Base-by-base conservation (phyloP, 1,140 invertebrate species). In the Phymorhynchus buccinoides region DNA sequence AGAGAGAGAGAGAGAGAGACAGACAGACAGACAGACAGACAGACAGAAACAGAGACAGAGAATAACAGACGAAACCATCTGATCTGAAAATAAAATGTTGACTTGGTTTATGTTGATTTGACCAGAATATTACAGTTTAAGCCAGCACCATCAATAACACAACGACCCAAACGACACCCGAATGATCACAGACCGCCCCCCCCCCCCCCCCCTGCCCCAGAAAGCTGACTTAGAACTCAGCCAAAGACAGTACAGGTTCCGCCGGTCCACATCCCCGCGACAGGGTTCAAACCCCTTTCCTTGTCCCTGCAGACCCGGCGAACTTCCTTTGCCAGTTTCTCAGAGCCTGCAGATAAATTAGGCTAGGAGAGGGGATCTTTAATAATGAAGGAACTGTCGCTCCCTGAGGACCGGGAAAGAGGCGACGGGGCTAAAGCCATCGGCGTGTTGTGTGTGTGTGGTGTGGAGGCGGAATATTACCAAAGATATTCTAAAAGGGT, bases 381-480 rank as follows among this genome's bases (percentile, higher is more conserved):
- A 83, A 83, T 83, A 83, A 83, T 83, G 81, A 83, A 83, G 81
- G 81, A 83, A 83, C 68, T 32, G 66, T 44, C 16, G 39, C 39
- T 44, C 81, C 62, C 79, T n/a, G 3, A 37, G 14, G 66, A 42
- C n/a, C 52, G 6, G 1, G 81, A 1, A 14, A 9, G 62, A 71
- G 37, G 56, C 81, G 81, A 7, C 62, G 37, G 18, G n/a, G 62
- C 81, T 73, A 83, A 81, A 71, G 62, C 66, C 81, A n/a, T n/a
- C n/a, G n/a, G 41, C 62, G 71, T 83, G 35, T 83, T 83, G 66
- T 83, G n/a, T n/a, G n/a, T n/a, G n/a, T n/a, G n/a, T n/a, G n/a
- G n/a, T n/a, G n/a, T n/a, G n/a, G n/a, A n/a, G n/a, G n/a, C n/a
- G 81, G 81, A 83, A 83, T 83, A 83, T 83, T 83, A 83, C 81